These are phyloP conservation scores for Epinephelus awoara DNA, from an alignment of 2,797 vertebrate genomes.

Conservation along the genomic window DNA sequence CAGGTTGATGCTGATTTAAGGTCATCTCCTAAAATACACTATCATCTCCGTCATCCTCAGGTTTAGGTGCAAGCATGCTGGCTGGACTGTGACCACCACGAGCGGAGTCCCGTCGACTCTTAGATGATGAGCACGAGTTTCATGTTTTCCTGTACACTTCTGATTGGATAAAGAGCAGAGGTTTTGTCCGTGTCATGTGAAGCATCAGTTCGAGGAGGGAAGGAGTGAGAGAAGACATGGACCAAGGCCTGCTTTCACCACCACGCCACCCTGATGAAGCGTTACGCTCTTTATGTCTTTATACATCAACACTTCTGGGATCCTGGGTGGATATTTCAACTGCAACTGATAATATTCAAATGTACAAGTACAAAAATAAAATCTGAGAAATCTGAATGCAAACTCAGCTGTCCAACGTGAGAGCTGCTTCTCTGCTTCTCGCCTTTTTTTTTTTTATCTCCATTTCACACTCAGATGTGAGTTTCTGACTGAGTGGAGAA, in stretches of 20 bases:
- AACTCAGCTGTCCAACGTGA: conserved; percentile 64
- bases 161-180: conserved; percentile 57
- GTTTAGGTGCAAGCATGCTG: conserved; percentile 77
- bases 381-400: conserved; percentile 74
- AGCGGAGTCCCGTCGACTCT: conserved; percentile 41
- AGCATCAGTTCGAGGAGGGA: conserved; percentile 53
- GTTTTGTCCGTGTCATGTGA: conserved; percentile 48
- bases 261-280: conserved; percentile 29
- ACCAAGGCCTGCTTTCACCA: conserved; percentile 31
- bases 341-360: conserved; percentile 79
- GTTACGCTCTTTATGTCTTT: conserved; percentile 51
- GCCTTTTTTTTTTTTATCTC: conserved; percentile 13
- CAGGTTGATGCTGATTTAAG: conserved; percentile 56
- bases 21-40: conserved; percentile 53
- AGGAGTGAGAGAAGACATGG: conserved; percentile 59
- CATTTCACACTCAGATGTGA: conserved; percentile 46
- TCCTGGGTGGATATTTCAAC: conserved; percentile 57
- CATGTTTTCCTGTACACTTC: conserved; percentile 67
- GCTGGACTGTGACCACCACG: conserved; percentile 55
- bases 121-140: conserved; percentile 39
- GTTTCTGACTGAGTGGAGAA: conserved; percentile 53
- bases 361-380: conserved; percentile 89
- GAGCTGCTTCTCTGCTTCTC: conserved; percentile 46
- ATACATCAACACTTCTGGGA: conserved; percentile 44
- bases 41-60: conserved; percentile 50